Evolutionary conservation across 2,797 vertebrate species (phyloP).

Genomic region (Myotis pilosus): DNA sequence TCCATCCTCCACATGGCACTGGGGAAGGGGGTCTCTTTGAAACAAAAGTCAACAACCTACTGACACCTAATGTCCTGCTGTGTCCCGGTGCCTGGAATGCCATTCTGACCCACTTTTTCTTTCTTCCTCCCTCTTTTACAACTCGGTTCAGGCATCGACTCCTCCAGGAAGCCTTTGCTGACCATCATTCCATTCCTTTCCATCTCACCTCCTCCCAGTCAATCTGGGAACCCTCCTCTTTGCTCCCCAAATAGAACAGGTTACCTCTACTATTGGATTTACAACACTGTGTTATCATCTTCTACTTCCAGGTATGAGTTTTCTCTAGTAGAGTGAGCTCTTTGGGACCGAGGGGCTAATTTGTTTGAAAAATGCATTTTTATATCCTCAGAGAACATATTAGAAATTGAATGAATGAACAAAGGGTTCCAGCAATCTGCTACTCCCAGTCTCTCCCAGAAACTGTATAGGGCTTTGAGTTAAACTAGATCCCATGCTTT

Average conservation of each 20-base stretch:
- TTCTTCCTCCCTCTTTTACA: not conserved
- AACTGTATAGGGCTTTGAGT: not conserved
- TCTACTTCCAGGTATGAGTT: not conserved
- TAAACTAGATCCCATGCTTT: not conserved
- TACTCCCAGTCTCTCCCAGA: not conserved
- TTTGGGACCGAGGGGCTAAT: not conserved
- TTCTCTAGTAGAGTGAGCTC: not conserved
- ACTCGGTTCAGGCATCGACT: not conserved
- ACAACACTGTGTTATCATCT: not conserved
- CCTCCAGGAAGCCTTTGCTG: not conserved
- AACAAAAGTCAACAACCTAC: not conserved
- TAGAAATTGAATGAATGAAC: not conserved
- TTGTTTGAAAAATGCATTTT: slow-evolving; percentile 26
- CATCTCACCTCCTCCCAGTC: not conserved
- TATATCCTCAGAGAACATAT: not conserved
- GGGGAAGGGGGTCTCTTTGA: not conserved
- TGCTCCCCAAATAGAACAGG: not conserved
- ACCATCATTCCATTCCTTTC: not conserved
- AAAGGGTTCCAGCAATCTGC: not conserved
- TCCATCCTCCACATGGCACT: not conserved
- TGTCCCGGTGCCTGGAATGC: not conserved
- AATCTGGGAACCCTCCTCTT: not conserved
- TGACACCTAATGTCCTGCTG: not conserved
- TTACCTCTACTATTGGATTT: not conserved
- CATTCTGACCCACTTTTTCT: not conserved